These are phyloP conservation scores for Drosophila borborema DNA, from an alignment of 2,888 invertebrate species.

Conservation along the genomic window DNA sequence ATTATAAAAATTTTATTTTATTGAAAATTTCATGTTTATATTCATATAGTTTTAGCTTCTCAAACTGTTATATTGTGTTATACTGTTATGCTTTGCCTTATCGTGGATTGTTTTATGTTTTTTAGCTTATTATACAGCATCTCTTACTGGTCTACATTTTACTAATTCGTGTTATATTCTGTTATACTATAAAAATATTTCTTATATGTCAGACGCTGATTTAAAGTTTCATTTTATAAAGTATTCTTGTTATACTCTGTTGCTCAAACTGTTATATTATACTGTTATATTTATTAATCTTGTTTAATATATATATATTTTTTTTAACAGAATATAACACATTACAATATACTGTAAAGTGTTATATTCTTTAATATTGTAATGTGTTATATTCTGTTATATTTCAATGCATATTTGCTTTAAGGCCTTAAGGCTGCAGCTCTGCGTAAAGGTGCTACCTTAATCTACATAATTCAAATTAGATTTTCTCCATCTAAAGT, in stretches of 20 bases:
- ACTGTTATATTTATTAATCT: not conserved
- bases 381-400: not conserved
- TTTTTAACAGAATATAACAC: too few relatives aligned
- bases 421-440: not conserved
- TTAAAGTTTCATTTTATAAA: not conserved
- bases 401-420: too few relatives aligned
- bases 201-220: not conserved
- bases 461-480: not conserved
- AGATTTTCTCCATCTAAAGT: not conserved
- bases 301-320: too few relatives aligned
- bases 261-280: not conserved
- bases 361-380: not conserved
- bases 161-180: not conserved
- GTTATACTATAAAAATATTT: not conserved
- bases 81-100: too few relatives aligned
- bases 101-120: too few relatives aligned
- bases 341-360: too few relatives aligned
- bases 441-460: too few relatives aligned
- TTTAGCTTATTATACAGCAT: too few relatives aligned
- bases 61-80: not conserved
- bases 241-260: not conserved
- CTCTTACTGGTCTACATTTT: not conserved
- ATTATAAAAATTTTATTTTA: too few relatives aligned
- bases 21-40: too few relatives aligned
- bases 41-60: too few relatives aligned